These are phyloP conservation scores for Drosophila repleta DNA, from an alignment of 1,140 invertebrate species.

Conservation along the genomic window DNA sequence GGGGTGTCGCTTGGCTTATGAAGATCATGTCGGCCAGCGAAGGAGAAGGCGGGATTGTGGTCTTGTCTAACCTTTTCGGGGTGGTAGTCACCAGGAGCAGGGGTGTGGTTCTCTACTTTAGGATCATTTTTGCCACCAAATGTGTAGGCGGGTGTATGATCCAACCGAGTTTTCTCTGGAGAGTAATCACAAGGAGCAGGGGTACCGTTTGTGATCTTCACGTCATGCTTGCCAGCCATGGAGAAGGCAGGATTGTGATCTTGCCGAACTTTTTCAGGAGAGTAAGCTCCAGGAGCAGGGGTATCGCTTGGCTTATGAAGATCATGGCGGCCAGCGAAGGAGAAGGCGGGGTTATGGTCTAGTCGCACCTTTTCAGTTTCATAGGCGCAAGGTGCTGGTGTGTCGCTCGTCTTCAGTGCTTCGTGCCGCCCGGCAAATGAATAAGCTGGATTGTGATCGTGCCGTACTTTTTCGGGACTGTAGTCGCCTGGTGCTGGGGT, in stretches of 20 bases:
- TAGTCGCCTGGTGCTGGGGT: slow-evolving; percentile 92
- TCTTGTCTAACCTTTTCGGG: slow-evolving; percentile 86
- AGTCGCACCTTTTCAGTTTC: slow-evolving; percentile 86
- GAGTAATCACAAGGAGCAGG: slow-evolving; percentile 90
- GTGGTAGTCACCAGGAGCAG: slow-evolving; percentile 86
- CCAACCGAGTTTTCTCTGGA: slow-evolving; percentile 89
- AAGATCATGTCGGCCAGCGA: slow-evolving; percentile 85
- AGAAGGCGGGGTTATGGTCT: slow-evolving; percentile 85
- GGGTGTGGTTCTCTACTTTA: slow-evolving; percentile 63
- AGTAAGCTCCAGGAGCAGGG: slow-evolving; percentile 88
- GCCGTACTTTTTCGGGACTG: slow-evolving; percentile 88
- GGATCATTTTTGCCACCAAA: slow-evolving; percentile 85
- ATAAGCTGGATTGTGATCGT: slow-evolving; percentile 85
- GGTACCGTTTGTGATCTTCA: slow-evolving; percentile 85
- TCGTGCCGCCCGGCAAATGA: slow-evolving; percentile 85
- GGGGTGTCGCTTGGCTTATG: slow-evolving; percentile 89
- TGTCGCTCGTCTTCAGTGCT: slow-evolving; percentile 83
- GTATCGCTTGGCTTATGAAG: slow-evolving; percentile 80
- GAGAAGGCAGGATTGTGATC: slow-evolving; percentile 86
- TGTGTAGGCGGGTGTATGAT: slow-evolving; percentile 85
- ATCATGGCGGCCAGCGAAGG: slow-evolving; percentile 85
- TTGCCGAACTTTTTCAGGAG: slow-evolving; percentile 86
- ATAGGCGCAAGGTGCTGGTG: slow-evolving; percentile 86
- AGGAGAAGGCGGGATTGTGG: slow-evolving; percentile 84
- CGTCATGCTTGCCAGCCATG: slow-evolving; percentile 86